A percentile compares a stretch with the other conserved stretches of the same genome.
phyloP scores from a whole-genome alignment of 2,113 vertebrate species.

The Nannospalax galili region DNA sequence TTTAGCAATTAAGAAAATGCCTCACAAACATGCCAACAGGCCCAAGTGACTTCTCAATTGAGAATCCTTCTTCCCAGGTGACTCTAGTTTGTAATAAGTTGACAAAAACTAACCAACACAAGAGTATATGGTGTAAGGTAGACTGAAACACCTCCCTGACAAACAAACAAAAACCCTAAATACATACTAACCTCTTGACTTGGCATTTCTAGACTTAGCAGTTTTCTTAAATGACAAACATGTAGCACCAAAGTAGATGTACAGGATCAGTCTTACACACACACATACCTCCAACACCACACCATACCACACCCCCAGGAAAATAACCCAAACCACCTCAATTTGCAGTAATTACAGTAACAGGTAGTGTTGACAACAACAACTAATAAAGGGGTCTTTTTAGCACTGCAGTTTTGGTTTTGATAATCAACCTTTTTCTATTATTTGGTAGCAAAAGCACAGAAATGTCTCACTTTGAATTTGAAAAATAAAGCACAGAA shows the following conservation, averaged over 20 bases:
- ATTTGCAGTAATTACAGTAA: not conserved
- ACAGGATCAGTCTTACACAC: not conserved
- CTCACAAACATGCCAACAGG: no score
- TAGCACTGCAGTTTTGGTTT: not conserved
- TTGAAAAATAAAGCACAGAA: not conserved
- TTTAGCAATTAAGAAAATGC: no score
- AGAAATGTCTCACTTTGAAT: not conserved
- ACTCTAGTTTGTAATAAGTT: no score
- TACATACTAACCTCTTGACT: not conserved
- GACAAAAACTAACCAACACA: no score
- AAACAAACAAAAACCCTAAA: slow-evolving; percentile 5
- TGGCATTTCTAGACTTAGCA: not conserved
- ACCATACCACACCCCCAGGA: not conserved
- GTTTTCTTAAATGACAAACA: slow-evolving; percentile 28
- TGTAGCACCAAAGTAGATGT: not conserved
- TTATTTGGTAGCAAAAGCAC: not conserved
- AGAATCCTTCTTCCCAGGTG: no score
- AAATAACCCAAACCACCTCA: not conserved
- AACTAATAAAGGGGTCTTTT: not conserved
- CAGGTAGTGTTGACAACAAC: not conserved
- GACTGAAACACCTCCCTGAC: not conserved
- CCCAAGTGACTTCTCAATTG: no score
- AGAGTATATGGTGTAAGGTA: not conserved
- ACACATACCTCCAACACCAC: no score
- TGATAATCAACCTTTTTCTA: not conserved